phyloP scores from a whole-genome alignment of 2,888 invertebrate species.

The Apodemia zela region DNA sequence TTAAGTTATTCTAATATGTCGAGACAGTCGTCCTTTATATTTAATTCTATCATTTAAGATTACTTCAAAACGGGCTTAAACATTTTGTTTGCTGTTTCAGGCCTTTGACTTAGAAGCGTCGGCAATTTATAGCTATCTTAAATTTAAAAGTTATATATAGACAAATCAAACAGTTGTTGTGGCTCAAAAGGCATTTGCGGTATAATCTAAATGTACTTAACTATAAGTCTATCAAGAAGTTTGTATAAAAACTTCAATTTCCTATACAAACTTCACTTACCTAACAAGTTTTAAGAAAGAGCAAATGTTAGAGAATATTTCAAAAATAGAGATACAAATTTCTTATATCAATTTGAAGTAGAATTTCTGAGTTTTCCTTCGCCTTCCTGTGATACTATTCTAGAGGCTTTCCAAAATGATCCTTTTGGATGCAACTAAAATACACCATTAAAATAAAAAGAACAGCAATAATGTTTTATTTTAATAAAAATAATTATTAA shows the following conservation, averaged over 20 bases:
- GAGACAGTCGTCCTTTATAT: background rate
- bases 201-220: background rate
- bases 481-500: too few species aligned
- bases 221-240: background rate
- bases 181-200: constrained; percentile 14
- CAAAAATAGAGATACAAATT: too few species aligned
- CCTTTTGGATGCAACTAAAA: too few species aligned
- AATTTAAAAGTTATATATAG: background rate
- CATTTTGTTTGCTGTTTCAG: background rate
- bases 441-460: too few species aligned
- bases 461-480: too few species aligned
- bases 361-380: background rate
- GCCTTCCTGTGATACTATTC: background rate
- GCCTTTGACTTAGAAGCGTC: background rate
- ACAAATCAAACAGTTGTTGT: constrained; percentile 3
- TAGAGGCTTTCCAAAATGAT: background rate
- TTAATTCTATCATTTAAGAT: background rate
- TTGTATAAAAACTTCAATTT: background rate
- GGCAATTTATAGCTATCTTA: constrained; percentile 11
- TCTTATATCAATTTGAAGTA: background rate
- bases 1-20: constrained; percentile 7
- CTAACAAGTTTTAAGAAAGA: background rate
- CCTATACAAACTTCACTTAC: too few species aligned
- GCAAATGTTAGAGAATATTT: background rate
- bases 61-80: background rate